Evolutionary conservation across 2,888 invertebrate species (phyloP), one percentile per base, ranked within the genome.

Genomic region (Drosophila ustulata): DNA sequence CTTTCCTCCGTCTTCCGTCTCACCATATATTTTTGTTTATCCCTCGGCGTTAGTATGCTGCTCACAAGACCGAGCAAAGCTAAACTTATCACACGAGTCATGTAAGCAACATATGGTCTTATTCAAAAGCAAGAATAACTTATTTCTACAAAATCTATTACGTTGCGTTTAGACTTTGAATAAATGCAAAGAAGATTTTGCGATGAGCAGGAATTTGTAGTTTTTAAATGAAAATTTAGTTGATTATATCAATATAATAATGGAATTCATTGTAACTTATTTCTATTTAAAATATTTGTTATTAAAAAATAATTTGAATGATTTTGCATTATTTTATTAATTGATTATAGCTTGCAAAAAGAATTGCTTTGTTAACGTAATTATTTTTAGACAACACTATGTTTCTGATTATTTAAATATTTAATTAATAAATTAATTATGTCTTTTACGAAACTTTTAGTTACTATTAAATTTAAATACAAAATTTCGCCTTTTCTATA

Each of bases 41-140:
- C 25, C 9, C 23, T n/a, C 7, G n/a, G 26, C 45, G n/a, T 18
- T 11, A 47, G 43, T 30, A 30, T 26, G 43, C 37, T 32, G 59
- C 9, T 66, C 41, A 39, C 41, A 39, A 5, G 30, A 5, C 2
- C 8, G 39, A 41, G 41, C 26, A 11, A 30, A 50, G 8, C 26
- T n/a, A 18, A 47, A 57, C 45, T 34, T 41, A 23, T 25, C 18
- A 34, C n/a, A 18, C 47, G 28, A 18, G 39, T 50, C 45, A 52
- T 49, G 52, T 49, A 26, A 39, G 47, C 56, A 34, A 58, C 58
- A 49, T 58, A 50, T 58, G 50, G 49, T 58, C n/a, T 23, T 41
- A 39, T 30, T 28, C 25, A 47, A 57, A 9, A 13, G 13, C 4
- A 25, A 46, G 6, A 28, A 30, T 23, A 30, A 32, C n/a, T 32